Percentiles rank a stretch among this genome's conserved stretches.
These are phyloP conservation scores for Fulmarus glacialis DNA, from an alignment of 2,113 vertebrate species.

Conservation along the genomic window DNA sequence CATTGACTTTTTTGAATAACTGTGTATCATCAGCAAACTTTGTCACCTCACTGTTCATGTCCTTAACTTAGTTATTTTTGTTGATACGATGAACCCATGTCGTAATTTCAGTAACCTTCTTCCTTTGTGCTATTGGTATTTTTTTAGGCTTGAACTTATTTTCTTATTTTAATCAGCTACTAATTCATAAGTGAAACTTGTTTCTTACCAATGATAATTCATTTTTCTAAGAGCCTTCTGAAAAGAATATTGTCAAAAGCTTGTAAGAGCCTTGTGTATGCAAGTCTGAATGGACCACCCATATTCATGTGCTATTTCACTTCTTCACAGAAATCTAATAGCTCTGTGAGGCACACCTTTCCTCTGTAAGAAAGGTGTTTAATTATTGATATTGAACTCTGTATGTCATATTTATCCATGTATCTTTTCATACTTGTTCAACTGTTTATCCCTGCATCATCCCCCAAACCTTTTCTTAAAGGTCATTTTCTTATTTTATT, in stretches of 20 bases:
- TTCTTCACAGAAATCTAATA: not conserved
- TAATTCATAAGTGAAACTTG: not conserved
- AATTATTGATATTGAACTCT: not conserved
- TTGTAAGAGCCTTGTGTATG: not conserved
- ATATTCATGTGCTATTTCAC: not conserved
- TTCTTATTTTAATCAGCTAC: not conserved
- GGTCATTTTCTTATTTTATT: not conserved
- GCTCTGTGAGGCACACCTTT: not conserved
- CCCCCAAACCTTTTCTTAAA: not conserved
- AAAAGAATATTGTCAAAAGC: not conserved
- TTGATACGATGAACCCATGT: not conserved
- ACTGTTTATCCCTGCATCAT: not conserved
- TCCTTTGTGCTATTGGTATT: not conserved
- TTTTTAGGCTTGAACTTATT: not conserved
- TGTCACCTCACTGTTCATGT: not conserved
- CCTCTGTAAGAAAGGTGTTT: not conserved
- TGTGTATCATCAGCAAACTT: not conserved
- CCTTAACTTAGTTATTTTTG: not conserved
- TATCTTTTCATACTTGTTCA: not conserved
- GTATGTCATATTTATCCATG: not conserved
- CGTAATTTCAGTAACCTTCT: not conserved
- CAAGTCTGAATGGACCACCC: not conserved
- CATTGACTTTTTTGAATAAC: not conserved
- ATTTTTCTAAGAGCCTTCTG: not conserved
- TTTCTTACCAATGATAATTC: not conserved